phyloP scores from a whole-genome alignment of 2,797 vertebrate species.

The Neomorphus geoffroyi region DNA sequence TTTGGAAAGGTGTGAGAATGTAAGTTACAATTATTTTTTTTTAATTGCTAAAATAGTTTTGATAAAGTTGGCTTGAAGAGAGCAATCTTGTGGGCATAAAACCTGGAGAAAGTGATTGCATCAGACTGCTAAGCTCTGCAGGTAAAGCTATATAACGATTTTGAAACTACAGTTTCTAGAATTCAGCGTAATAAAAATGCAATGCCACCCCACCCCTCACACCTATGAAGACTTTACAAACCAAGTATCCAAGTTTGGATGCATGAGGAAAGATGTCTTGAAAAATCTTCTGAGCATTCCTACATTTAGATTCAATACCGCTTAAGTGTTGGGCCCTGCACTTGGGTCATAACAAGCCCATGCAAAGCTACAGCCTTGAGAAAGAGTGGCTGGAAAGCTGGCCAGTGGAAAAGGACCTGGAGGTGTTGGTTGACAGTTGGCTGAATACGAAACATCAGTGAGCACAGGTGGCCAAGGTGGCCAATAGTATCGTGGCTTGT shows the following conservation, averaged over 20 bases:
- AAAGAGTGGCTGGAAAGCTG: no score
- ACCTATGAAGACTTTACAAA: not conserved
- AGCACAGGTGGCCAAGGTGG: no score
- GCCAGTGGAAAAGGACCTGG: no score
- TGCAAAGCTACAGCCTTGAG: no score
- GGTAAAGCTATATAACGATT: not conserved
- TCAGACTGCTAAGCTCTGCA: not conserved
- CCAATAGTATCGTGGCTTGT: no score
- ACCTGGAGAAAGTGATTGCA: not conserved
- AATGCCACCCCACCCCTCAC: fast-evolving
- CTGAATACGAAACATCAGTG: no score
- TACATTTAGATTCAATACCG: no score
- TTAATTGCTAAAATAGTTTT: not conserved
- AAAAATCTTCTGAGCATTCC: not conserved
- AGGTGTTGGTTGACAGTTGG: no score
- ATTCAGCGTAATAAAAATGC: not conserved
- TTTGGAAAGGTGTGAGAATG: not conserved
- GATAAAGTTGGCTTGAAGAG: not conserved
- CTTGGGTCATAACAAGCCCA: no score
- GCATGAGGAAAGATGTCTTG: not conserved
- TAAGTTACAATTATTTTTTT: not conserved
- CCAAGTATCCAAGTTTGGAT: not conserved
- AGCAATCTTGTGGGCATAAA: not conserved
- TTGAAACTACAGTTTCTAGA: not conserved
- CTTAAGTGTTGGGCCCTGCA: no score